Evolutionary conservation across 2,797 vertebrate genomes (phyloP).

Genomic region (Antrozous pallidus): DNA sequence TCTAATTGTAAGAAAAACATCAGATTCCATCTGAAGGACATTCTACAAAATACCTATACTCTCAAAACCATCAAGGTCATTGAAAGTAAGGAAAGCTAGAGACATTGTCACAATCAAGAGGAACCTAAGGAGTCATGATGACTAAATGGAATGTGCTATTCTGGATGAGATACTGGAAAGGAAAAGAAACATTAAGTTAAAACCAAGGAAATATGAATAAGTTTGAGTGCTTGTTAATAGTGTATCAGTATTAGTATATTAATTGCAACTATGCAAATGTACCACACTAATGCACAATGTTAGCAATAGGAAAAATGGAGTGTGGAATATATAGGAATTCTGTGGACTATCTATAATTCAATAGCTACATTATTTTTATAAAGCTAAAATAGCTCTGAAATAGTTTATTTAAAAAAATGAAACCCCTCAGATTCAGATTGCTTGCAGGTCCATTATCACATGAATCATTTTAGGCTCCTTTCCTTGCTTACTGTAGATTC

Average conservation of each 20-base stretch:
- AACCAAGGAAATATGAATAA: neutral
- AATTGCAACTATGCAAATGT: neutral
- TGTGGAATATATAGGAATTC: neutral
- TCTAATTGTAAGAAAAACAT: slow-evolving; percentile 19
- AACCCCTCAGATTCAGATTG: neutral
- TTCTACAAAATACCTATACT: neutral
- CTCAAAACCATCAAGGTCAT: neutral
- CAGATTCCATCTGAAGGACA: neutral
- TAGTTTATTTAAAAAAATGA: neutral
- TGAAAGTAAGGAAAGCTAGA: neutral
- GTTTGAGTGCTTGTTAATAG: neutral
- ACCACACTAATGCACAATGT: neutral
- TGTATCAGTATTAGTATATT: neutral
- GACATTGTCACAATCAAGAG: neutral
- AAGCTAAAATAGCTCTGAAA: neutral
- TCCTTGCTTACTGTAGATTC: no score
- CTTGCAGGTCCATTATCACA: neutral
- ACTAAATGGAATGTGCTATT: slow-evolving; percentile 9
- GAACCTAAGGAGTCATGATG: neutral
- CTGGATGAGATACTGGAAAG: neutral
- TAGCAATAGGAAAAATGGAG: neutral
- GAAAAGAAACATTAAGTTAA: neutral
- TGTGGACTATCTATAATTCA: neutral
- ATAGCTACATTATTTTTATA: neutral
- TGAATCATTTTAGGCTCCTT: no score